Evolutionary conservation across 2,113 vertebrate genomes (phyloP).

Genomic region (Varanus komodoensis): DNA sequence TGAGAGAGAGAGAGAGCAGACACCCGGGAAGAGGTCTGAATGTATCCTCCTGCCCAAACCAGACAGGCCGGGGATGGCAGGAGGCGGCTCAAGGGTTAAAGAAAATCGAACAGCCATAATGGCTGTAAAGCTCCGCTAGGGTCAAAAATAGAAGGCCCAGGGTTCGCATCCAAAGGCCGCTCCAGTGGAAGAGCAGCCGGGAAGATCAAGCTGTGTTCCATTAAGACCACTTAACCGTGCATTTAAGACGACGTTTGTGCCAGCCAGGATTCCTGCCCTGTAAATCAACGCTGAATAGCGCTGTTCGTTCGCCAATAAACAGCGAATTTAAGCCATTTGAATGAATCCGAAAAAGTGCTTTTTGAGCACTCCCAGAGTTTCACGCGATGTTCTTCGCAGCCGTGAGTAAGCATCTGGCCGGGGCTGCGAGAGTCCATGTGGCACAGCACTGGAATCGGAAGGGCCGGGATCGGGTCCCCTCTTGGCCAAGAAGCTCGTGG

Average conservation of each 20-base stretch:
- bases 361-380: not conserved
- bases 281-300: too few relatives aligned
- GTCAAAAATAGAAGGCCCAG: not conserved
- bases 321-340: not conserved
- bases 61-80: not conserved
- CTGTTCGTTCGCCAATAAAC: not conserved
- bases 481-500: too few relatives aligned
- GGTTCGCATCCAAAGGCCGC: not conserved
- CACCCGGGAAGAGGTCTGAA: not conserved
- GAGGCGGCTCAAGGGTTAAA: not conserved
- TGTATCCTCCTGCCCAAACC: rapidly evolving
- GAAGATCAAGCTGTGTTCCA: too few relatives aligned
- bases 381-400: not conserved
- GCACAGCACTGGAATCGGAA: too few relatives aligned
- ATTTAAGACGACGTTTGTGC: too few relatives aligned
- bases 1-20: not conserved
- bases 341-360: not conserved
- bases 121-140: not conserved
- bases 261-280: too few relatives aligned
- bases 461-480: too few relatives aligned
- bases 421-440: too few relatives aligned
- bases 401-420: too few relatives aligned
- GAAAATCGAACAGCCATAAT: not conserved
- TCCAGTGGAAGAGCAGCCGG: not conserved
- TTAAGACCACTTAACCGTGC: too few relatives aligned